Evolutionary conservation across 2,888 invertebrate genomes (phyloP).

Genomic region (Empis livida): DNA sequence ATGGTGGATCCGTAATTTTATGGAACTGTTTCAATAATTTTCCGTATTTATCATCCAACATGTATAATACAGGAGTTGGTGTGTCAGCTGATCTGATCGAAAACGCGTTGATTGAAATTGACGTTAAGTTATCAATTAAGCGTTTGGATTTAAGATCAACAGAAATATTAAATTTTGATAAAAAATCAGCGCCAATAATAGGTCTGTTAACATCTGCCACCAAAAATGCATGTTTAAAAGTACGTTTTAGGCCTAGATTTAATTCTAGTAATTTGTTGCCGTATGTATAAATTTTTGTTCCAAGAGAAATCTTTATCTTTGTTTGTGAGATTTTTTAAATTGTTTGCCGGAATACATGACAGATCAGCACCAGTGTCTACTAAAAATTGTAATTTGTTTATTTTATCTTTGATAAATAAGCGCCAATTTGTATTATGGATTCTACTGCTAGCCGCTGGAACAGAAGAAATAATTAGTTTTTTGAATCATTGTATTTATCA

Average conservation of each 20-base stretch:
- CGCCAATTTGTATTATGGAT: neutral
- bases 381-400: conserved; percentile 1
- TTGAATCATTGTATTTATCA: neutral
- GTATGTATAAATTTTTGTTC: neutral
- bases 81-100: neutral
- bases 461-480: conserved; percentile 3
- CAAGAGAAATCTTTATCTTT: neutral
- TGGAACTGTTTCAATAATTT: neutral
- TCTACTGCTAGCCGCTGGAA: conserved; percentile 6
- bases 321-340: too few species aligned
- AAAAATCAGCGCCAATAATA: conserved; percentile 2
- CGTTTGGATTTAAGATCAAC: neutral
- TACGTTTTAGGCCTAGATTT: conserved; percentile 2
- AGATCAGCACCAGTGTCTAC: conserved; percentile 3
- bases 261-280: conserved; percentile 1
- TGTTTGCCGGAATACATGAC: neutral
- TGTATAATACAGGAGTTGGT: neutral
- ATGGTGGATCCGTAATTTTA: neutral
- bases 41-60: neutral
- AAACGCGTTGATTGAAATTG: neutral
- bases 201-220: conserved; percentile 1
- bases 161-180: neutral
- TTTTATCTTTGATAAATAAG: conserved; percentile 4
- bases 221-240: neutral
- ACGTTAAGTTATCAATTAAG: neutral